Percentiles rank a stretch among this genome's conserved stretches.
Conservation (phyloP, 2,888 invertebrate genomes). For the Sturmia bella region DNA sequence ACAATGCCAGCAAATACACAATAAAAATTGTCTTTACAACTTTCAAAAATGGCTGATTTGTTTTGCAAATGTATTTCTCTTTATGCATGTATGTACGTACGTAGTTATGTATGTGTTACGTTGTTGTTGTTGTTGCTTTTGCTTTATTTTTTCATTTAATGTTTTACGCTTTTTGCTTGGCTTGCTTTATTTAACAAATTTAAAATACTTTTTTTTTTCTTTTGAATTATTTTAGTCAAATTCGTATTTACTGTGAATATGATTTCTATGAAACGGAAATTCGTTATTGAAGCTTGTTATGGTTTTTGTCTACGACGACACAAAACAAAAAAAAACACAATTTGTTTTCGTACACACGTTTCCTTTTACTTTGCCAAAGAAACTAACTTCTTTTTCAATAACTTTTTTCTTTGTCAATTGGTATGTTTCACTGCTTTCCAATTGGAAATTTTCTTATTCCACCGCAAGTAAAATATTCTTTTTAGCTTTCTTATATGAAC, state of each 20-base stretch:
- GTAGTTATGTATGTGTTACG: background rate
- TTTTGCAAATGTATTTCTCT: slow-evolving; percentile 28
- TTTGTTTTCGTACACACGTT: slow-evolving; percentile 3
- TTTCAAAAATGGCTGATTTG: slow-evolving; percentile 50
- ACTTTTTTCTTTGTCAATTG: background rate
- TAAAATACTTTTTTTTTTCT: background rate
- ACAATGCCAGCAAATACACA: slow-evolving; percentile 33
- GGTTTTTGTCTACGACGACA: slow-evolving; percentile 32
- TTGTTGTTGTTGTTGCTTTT: too few species aligned
- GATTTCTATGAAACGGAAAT: slow-evolving; percentile 50
- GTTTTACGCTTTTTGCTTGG: slow-evolving; percentile 31
- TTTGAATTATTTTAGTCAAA: background rate
- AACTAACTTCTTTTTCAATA: background rate
- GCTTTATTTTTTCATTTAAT: background rate
- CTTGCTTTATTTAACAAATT: slow-evolving; percentile 33
- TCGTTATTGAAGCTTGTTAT: slow-evolving; percentile 29
- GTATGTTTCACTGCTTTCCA: slow-evolving; percentile 12
- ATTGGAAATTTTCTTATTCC: slow-evolving; percentile 42
- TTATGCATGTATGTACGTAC: background rate
- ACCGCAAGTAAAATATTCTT: slow-evolving; percentile 52
- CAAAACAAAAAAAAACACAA: background rate
- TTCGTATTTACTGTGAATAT: slow-evolving; percentile 21
- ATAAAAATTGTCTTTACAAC: slow-evolving; percentile 41
- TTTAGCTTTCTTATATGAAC: slow-evolving; percentile 46
- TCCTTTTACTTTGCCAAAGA: slow-evolving; percentile 31